Evolutionary conservation across 2,888 invertebrate species (phyloP), one percentile per base, ranked within the genome.

Genomic region (Encarsia formosa): DNA sequence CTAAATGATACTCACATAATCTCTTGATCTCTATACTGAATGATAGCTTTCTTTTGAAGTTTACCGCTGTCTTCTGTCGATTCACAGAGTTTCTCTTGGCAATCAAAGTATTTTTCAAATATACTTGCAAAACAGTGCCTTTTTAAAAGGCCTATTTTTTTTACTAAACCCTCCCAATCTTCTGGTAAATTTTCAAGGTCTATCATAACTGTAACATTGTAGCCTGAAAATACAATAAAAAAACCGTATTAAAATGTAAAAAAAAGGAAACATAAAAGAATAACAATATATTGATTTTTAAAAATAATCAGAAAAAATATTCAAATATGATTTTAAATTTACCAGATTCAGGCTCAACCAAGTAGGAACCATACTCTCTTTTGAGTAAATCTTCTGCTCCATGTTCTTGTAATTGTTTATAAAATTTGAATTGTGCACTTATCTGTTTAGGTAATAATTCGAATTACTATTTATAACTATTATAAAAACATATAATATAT

Each of bases 51-150:
- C 76, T 93, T 90, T 66, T 93, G 90, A 23, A 89, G 88, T 68
- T 91, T 87, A 1, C 93, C 96, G 52, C 60, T 63, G 64, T 88
- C 84, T 71, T 94, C 93, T 74, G 97, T 95, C 75, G 93, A 92
- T 71, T 95, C 88, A 77, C 98, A 98, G 79, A 98, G 99, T 63
- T 88, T 84, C 74, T 95, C 94, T 79, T 99, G 97, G 76, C 92
- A 92, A 74, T 96, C 89, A 77, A 99, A 99, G 80, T 99, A 99
- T 73, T 98, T 97, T 76, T 99, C 97, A 78, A 99, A 99, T 55
- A 99, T 97, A 15, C 97, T 96, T 39, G 98, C 98, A 77, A 99
- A 99, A 78, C 99, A 99, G 78, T 99, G 94, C 68, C 98, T 83
- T 77, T 99, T 99, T 58, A 99, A 78, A 49, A 96, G 81, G 18